Evolutionary conservation across 1,140 invertebrate genomes (phyloP).

Genomic region (Notospermus geniculatus): DNA sequence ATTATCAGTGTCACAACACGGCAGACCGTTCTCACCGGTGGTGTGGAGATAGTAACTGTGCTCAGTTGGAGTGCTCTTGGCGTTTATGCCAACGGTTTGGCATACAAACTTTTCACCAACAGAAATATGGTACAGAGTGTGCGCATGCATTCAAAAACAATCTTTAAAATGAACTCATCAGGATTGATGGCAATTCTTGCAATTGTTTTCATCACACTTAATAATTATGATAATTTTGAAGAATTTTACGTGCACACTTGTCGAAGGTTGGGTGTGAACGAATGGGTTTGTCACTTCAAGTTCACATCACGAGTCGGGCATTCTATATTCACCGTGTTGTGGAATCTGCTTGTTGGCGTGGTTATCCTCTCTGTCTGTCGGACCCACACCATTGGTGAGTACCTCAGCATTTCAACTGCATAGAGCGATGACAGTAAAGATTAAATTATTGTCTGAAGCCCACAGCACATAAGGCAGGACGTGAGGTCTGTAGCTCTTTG

Average conservation of each 20-base stretch:
- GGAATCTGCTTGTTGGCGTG: conserved; percentile 55
- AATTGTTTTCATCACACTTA: conserved; percentile 30
- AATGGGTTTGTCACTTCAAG: conserved; percentile 48
- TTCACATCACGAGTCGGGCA: conserved; percentile 46
- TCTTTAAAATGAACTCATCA: conserved; percentile 49
- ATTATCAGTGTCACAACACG: conserved; percentile 44
- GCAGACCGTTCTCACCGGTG: conserved; percentile 45
- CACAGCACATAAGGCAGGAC: too few species aligned
- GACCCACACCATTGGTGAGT: conserved; percentile 57
- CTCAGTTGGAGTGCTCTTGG: conserved; percentile 47
- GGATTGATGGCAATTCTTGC: conserved; percentile 38
- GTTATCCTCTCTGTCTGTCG: conserved; percentile 56
- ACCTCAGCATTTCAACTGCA: too few species aligned
- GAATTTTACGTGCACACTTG: conserved; percentile 36
- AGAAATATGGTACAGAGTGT: conserved; percentile 53
- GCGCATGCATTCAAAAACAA: conserved; percentile 53
- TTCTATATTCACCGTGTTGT: conserved; percentile 45
- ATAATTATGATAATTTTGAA: conserved; percentile 32
- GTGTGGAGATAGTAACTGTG: conserved; percentile 43
- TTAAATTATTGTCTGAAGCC: too few species aligned
- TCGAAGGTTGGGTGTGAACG: conserved; percentile 36
- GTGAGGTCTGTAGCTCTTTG: too few species aligned
- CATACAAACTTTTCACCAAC: conserved; percentile 46
- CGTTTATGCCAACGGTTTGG: conserved; percentile 47
- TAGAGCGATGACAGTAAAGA: too few species aligned